Evolutionary conservation across 2,888 invertebrate species (phyloP).

Genomic region (Nephrotoma appendiculata): DNA sequence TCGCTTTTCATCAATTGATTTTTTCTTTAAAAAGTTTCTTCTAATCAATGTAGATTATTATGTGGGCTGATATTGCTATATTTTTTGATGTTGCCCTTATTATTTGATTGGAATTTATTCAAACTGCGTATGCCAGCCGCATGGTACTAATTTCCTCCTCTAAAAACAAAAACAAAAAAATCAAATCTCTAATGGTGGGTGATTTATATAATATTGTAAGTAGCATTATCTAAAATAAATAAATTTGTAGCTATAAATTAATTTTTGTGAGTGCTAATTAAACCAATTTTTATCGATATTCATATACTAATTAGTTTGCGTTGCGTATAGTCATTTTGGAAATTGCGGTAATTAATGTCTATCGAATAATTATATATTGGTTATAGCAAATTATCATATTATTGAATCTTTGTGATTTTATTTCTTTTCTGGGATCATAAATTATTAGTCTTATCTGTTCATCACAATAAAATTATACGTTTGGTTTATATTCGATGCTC

Average conservation of each 20-base stretch:
- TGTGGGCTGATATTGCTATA: not conserved
- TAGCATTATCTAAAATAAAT: no score
- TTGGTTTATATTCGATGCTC: no score
- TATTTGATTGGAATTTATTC: not conserved
- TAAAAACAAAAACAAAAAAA: no score
- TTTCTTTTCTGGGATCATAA: not conserved
- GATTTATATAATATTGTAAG: no score
- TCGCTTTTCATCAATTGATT: not conserved
- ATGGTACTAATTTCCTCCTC: no score
- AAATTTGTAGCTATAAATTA: not conserved
- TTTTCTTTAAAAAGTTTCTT: not conserved
- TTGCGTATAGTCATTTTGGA: not conserved
- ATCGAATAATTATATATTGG: not conserved
- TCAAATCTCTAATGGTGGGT: no score
- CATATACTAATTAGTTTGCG: not conserved
- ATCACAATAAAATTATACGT: not conserved
- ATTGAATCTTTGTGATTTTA: not conserved
- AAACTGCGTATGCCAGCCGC: no score
- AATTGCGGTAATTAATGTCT: not conserved
- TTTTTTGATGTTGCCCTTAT: not conserved
- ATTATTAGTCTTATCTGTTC: not conserved
- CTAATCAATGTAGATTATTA: not conserved
- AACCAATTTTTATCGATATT: not conserved
- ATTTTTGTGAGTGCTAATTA: not conserved
- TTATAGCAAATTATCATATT: not conserved